Conservation (phyloP, 1,140 invertebrate species). For the Carposina sasakii region DNA sequence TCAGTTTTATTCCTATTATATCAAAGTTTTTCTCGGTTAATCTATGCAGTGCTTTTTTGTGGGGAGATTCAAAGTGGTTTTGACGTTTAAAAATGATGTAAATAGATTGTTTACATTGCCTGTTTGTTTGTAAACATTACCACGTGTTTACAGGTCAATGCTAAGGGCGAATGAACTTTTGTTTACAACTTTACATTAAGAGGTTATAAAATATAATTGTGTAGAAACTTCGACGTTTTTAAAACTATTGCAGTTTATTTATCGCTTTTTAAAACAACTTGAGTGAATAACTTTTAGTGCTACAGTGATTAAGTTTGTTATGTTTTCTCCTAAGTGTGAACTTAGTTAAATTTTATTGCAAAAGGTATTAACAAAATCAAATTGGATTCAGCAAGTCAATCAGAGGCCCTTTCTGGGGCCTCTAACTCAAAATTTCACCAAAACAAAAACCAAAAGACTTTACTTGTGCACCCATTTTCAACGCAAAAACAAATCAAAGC, state of each 20-base stretch:
- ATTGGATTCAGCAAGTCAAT: conserved; percentile 47
- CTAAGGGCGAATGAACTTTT: conserved; percentile 14
- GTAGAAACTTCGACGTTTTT: background rate
- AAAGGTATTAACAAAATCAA: conserved; percentile 31
- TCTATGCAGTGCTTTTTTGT: too few relatives aligned
- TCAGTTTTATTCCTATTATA: too few relatives aligned
- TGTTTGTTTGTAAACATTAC: conserved; percentile 44
- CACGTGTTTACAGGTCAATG: conserved; percentile 16
- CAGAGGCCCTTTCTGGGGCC: conserved; percentile 46
- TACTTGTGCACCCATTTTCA: conserved; percentile 46
- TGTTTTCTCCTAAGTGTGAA: background rate
- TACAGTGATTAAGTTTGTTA: background rate
- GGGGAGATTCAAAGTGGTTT: too few relatives aligned
- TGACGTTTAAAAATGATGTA: too few relatives aligned
- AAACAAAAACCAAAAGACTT: conserved; percentile 34
- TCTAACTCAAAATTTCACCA: conserved; percentile 13
- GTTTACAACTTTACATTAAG: too few relatives aligned
- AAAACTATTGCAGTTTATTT: background rate
- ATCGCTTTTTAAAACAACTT: background rate
- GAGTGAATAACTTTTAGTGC: background rate
- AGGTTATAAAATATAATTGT: background rate
- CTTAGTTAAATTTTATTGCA: background rate
- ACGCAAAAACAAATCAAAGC: conserved; percentile 20
- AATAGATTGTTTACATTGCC: too few relatives aligned
- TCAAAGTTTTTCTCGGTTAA: too few relatives aligned